Evolutionary conservation across 2,113 vertebrate genomes (phyloP), one percentile per base, ranked within the genome.

Genomic region (Amblyornis subalaris): DNA sequence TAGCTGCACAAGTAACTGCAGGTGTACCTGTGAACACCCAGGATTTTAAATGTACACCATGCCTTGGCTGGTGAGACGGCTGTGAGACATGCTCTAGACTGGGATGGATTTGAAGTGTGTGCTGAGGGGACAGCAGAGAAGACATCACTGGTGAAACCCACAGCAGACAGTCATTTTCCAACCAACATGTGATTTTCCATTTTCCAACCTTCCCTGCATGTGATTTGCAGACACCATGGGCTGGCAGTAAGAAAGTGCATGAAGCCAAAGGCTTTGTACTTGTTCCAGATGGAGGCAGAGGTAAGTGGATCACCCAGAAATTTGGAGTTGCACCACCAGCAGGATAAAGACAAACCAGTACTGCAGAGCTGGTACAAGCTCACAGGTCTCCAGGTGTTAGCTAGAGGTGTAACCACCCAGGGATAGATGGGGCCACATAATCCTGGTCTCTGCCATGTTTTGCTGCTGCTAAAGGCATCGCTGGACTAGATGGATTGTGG

Each of bases 201-300:
- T n/a, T n/a, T n/a, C n/a, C n/a, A n/a, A n/a, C 31, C 0, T 38
- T 83, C 31, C n/a, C 48, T 62, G 20, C 0, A 1, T 26, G 18
- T 1, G 0, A 33, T 35, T 31, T 58, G 35, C 35, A 65, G 57
- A 31, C 29, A 61, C 16, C 28, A 20, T 0, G 4, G 85, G 22
- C 31, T 44, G 50, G 25, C 22, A 64, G 35, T 14, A 35, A 77
- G 38, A 50, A 26, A 50, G 54, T 11, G 33, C 19, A 62, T 3
- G 44, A 50, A 87, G 58, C 45, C 28, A 24, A 44, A 87, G 35
- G 8, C 45, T 75, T 58, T 48, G 17, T 26, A 17, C 13, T 76
- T 58, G 36, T 38, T 38, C 36, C 36, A 38, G 36, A 38, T 48
- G 72, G n/a, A 74, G 8, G 21, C 18, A 69, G n/a, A 54, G 29